Evolutionary conservation across 2,797 vertebrate species (phyloP).

Genomic region (Babyrousa celebensis): DNA sequence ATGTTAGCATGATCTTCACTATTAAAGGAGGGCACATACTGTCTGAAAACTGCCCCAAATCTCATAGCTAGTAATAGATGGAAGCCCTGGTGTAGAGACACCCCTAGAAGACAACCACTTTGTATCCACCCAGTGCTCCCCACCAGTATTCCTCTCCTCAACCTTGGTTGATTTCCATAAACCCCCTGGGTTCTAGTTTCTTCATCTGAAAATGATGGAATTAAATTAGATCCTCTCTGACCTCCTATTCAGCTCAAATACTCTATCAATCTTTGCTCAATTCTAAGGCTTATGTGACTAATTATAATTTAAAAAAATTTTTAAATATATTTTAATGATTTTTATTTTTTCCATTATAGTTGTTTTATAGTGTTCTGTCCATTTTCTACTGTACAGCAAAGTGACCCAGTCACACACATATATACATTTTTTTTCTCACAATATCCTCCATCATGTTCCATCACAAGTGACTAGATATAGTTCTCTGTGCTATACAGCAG

Average conservation of each 20-base stretch:
- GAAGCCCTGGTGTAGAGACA: not conserved
- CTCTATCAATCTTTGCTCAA: not conserved
- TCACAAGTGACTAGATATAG: no score
- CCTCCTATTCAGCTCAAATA: not conserved
- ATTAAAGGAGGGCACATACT: not conserved
- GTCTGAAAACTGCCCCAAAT: not conserved
- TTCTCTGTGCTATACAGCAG: no score
- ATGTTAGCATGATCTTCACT: not conserved
- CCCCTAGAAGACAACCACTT: rapidly evolving
- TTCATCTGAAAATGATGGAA: not conserved
- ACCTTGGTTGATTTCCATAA: not conserved
- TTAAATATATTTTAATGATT: no score
- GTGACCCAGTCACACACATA: no score
- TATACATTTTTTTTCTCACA: no score
- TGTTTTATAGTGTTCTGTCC: no score
- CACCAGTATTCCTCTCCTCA: not conserved
- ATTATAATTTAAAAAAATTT: not conserved
- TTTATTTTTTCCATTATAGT: no score
- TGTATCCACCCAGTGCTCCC: rapidly evolving
- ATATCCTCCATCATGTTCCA: no score
- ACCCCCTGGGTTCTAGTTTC: not conserved
- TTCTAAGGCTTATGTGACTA: not conserved
- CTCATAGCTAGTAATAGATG: rapidly evolving
- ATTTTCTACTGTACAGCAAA: no score
- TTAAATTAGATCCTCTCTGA: not conserved